Conservation (phyloP, 2,113 vertebrate species). For the Dissostichus mawsoni region DNA sequence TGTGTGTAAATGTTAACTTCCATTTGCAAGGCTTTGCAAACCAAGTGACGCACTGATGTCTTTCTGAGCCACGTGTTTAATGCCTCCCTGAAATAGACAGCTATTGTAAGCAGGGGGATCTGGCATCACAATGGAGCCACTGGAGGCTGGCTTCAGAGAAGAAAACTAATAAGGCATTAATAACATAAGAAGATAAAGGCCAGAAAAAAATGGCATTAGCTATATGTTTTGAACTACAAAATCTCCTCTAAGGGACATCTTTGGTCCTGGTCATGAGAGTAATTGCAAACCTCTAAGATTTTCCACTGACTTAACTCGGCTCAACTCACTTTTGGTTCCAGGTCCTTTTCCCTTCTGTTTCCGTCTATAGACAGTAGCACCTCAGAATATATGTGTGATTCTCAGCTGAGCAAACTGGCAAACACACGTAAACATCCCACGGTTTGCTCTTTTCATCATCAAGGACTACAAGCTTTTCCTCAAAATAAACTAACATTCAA, state of each 20-base stretch:
- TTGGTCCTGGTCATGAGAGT: background rate
- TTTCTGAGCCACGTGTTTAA: slow-evolving; percentile 39
- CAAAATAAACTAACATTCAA: no score
- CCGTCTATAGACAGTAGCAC: no score
- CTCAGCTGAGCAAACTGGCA: no score
- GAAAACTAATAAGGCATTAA: background rate
- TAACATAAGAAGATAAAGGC: background rate
- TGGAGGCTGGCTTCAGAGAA: background rate
- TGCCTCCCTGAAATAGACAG: slow-evolving; percentile 55
- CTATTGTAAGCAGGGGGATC: background rate
- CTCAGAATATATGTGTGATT: no score
- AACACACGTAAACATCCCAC: no score
- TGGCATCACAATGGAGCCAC: background rate
- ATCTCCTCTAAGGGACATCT: background rate
- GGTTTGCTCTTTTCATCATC: no score
- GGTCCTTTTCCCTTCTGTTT: no score
- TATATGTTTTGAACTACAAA: background rate
- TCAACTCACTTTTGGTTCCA: no score
- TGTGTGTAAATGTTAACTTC: slow-evolving; percentile 30
- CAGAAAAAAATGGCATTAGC: background rate
- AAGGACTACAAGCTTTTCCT: no score
- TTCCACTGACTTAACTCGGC: no score
- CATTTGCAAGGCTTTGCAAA: slow-evolving; percentile 17
- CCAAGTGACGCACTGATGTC: slow-evolving; percentile 18
- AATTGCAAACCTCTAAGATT: background rate